Evolutionary conservation across 2,888 invertebrate genomes (phyloP), one percentile per base, ranked within the genome.

Genomic region (Cheilosia soror): DNA sequence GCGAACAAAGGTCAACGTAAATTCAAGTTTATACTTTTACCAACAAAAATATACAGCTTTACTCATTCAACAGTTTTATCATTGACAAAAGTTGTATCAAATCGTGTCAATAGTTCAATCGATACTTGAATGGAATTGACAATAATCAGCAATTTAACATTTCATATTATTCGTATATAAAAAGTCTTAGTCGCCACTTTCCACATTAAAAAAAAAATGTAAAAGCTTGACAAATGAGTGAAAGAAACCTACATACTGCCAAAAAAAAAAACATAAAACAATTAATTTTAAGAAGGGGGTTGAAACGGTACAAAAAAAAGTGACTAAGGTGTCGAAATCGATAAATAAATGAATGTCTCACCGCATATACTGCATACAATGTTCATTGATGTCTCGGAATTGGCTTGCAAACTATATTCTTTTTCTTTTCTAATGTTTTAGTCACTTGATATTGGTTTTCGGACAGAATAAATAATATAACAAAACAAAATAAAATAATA

Each of bases 301-400:
- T 51, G 51, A 51, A 27, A 13, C 1, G 5, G 25, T 25, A 27
- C 20, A 15, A 20, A 27, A 37, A 63, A 63, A 53, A 63, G 25
- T 9, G 42, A 6, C 31, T 57, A 27, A 66, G 58, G 57, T 57
- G 40, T 53, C 13, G 40, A 68, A 69, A 77, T 77, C 77, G 68
- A 77, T 77, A 77, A 69, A 68, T 62, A 77, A 77, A 77, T 37
- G 27, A 68, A 37, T 42, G 13, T 60, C 40, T 60, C 72, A 63
- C 72, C 72, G 63, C 63, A 72, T 15, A 11, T 13, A 20, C 53
- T 53, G 27, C n/a, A 47, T 11, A 25, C 5, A 31, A 31, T 33
- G 25, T 13, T 37, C 49, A 33, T 49, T 33, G 37, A 49, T 51
- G 65, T 25, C 15, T 6, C 13, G 2, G 15, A 49, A 49, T 27